These are phyloP conservation scores for Falco peregrinus DNA, from an alignment of 2,797 vertebrate genomes.

Conservation along the genomic window DNA sequence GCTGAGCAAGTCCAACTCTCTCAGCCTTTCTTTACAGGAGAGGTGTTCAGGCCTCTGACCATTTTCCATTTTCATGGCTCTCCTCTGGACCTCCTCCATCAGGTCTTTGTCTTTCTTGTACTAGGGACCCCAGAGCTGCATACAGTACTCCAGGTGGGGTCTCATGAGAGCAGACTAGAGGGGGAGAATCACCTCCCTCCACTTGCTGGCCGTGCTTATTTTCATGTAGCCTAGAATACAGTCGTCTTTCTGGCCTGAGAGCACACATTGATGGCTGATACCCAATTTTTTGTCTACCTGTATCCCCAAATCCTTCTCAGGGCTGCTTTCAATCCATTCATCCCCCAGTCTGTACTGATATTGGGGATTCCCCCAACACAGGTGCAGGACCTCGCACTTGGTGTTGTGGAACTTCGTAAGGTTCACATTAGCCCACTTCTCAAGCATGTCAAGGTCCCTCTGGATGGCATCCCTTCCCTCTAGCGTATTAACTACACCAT, in stretches of 20 bases:
- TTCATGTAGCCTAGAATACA: fast-evolving
- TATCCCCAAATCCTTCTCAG: background rate
- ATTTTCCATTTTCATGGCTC: background rate
- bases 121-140: background rate
- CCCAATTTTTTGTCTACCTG: background rate
- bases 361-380: background rate
- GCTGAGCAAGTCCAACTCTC: background rate
- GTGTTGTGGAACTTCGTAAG: background rate
- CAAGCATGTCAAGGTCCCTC: background rate
- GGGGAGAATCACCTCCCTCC: background rate
- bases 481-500: background rate
- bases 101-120: background rate
- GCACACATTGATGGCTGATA: fast-evolving
- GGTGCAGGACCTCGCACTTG: background rate
- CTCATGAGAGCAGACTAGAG: background rate
- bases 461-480: background rate
- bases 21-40: background rate
- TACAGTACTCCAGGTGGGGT: background rate
- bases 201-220: background rate
- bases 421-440: background rate
- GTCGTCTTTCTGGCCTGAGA: fast-evolving
- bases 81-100: background rate
- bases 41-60: background rate
- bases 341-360: background rate
- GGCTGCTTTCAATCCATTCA: background rate